phyloP scores from a whole-genome alignment of 1,140 invertebrate genomes.

The Tetramorium parvispinum region DNA sequence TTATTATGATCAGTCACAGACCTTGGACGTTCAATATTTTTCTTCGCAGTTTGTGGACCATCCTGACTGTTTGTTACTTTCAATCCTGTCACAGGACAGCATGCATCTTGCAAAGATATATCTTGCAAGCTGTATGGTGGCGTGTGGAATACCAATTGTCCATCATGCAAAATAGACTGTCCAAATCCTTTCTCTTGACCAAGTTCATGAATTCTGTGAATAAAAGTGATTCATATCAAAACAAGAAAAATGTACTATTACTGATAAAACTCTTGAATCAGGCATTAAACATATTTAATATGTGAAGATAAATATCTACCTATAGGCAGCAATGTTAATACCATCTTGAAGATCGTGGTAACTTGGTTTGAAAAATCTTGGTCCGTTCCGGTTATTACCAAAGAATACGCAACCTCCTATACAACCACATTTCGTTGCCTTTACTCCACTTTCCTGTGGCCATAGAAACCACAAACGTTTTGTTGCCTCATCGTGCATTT shows the following conservation, averaged over 20 bases:
- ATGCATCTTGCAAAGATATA: constrained; percentile 90
- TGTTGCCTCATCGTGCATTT: constrained; percentile 94
- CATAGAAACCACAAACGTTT: constrained; percentile 98
- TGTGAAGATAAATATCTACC: constrained; percentile 81
- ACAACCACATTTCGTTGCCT: constrained; percentile 95
- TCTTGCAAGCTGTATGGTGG: constrained; percentile 93
- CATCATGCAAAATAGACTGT: constrained; percentile 95
- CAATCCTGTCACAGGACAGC: constrained; percentile 76
- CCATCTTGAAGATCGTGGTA: constrained; percentile 92
- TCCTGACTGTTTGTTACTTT: constrained; percentile 78
- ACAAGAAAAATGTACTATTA: neutral
- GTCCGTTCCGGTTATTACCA: constrained; percentile 94
- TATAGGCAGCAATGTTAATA: constrained; percentile 92
- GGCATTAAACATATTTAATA: neutral
- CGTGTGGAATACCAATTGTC: constrained; percentile 95
- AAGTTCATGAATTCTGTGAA: constrained; percentile 87
- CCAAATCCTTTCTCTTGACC: constrained; percentile 94
- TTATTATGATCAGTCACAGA: constrained; percentile 82
- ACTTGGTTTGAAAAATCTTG: constrained; percentile 94
- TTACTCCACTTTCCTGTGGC: constrained; percentile 89
- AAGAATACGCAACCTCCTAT: constrained; percentile 98
- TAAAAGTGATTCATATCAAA: constrained; percentile 51
- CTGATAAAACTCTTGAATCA: neutral
- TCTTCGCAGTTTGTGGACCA: constrained; percentile 72
- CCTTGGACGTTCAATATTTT: constrained; percentile 79